phyloP scores from a whole-genome alignment of 64 coral and sea anemone genomes.

The Actinia tenebrosa region DNA sequence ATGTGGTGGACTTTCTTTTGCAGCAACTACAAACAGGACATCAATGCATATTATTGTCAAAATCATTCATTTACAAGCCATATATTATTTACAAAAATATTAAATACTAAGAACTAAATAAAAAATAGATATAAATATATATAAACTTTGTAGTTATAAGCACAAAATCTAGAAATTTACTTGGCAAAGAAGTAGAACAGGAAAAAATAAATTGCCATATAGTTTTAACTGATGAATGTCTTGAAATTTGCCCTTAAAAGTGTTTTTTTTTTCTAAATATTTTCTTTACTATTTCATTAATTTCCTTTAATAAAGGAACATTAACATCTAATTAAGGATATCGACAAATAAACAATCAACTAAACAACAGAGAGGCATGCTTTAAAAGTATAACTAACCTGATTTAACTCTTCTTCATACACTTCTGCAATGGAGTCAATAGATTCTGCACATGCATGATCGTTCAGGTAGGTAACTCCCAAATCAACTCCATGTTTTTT shows the following conservation, averaged over 20 bases:
- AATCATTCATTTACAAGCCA: no score
- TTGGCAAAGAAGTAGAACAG: no score
- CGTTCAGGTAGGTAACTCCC: constrained; percentile 50
- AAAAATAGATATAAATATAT: no score
- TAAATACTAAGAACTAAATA: no score
- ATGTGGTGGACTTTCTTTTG: constrained; percentile 46
- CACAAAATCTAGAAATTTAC: no score
- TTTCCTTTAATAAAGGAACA: constrained; percentile 24
- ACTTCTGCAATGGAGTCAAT: constrained; percentile 61
- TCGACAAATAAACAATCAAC: constrained; percentile 25
- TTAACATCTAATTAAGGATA: constrained; percentile 18
- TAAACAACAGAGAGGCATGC: constrained; percentile 33
- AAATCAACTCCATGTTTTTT: constrained; percentile 56
- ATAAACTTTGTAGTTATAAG: no score
- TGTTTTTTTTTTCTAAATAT: background rate
- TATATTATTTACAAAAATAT: no score
- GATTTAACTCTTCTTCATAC: constrained; percentile 54
- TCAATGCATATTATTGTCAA: background rate
- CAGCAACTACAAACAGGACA: constrained; percentile 24
- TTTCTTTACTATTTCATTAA: background rate
- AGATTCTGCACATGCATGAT: constrained; percentile 63
- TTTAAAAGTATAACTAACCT: constrained; percentile 30
- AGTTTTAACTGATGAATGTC: no score
- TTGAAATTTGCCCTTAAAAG: no score
- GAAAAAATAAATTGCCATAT: constrained; percentile 5